A percentile compares a stretch with the other conserved stretches of the same genome.
These are phyloP conservation scores for Acanthochromis polyacanthus DNA, from an alignment of 2,113 vertebrate species.

Conservation along the genomic window DNA sequence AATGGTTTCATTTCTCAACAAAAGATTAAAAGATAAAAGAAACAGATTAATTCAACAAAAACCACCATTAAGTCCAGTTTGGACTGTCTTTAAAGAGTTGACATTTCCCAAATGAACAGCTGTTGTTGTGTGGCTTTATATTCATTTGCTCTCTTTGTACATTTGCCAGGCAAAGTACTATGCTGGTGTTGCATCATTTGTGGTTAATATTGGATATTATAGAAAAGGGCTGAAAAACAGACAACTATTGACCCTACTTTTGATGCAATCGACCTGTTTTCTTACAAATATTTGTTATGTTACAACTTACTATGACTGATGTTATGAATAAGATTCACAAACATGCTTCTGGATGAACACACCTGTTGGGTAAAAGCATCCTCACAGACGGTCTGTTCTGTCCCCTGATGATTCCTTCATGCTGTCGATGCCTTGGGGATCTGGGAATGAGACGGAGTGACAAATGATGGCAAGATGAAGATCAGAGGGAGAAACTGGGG, in stretches of 20 bases:
- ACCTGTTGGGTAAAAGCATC: neutral
- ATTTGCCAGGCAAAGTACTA: neutral
- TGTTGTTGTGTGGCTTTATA: neutral
- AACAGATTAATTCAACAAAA: no score
- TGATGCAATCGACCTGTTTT: no score
- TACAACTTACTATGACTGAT: no score
- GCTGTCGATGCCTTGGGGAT: constrained; percentile 41
- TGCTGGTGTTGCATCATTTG: neutral
- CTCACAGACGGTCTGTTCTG: constrained; percentile 10
- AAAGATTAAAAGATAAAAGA: no score
- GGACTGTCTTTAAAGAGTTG: no score
- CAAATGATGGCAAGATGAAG: constrained; percentile 46
- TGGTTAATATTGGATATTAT: no score
- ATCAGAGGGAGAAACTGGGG: constrained; percentile 26
- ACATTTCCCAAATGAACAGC: no score
- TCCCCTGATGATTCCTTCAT: constrained; percentile 42
- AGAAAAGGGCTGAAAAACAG: no score
- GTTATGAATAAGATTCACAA: neutral
- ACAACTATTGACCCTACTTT: no score
- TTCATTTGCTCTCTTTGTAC: neutral
- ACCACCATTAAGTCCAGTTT: no score
- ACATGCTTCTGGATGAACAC: neutral
- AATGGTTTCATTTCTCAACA: no score
- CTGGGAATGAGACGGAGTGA: constrained; percentile 44
- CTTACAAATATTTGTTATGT: no score